Evolutionary conservation across 2,797 vertebrate genomes (phyloP).

Genomic region (Acropternis orthonyx): DNA sequence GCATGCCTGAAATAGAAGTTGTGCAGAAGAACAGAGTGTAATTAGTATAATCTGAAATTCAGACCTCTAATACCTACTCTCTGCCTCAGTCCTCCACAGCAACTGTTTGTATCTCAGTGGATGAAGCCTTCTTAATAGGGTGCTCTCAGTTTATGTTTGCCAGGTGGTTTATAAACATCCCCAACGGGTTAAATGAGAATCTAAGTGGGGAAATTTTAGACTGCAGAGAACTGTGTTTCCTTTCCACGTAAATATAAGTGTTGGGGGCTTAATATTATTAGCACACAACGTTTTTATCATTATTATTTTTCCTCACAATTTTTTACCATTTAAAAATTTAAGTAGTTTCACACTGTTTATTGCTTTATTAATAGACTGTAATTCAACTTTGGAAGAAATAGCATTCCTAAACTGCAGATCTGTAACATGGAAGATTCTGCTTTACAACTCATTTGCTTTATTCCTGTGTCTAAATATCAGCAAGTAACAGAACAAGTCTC

Average conservation of each 20-base stretch:
- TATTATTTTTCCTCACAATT: background rate
- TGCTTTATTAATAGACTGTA: background rate
- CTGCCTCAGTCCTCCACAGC: background rate
- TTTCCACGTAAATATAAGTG: background rate
- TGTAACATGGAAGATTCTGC: background rate
- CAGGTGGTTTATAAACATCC: background rate
- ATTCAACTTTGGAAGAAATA: background rate
- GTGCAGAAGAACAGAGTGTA: background rate
- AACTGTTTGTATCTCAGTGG: background rate
- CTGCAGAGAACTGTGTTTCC: background rate
- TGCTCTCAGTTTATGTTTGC: background rate
- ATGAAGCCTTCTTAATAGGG: background rate
- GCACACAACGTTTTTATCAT: too few species aligned
- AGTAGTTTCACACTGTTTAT: background rate
- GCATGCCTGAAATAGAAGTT: background rate
- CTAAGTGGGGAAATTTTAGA: background rate
- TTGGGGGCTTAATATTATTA: background rate
- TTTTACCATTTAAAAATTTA: background rate
- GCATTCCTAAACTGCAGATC: background rate
- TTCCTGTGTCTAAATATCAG: background rate
- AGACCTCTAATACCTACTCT: background rate
- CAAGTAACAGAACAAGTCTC: background rate
- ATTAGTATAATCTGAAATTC: background rate
- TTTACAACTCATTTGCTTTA: background rate
- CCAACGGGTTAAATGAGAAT: background rate